phyloP scores from a whole-genome alignment of 2,113 vertebrate genomes.

The Upupa epops region DNA sequence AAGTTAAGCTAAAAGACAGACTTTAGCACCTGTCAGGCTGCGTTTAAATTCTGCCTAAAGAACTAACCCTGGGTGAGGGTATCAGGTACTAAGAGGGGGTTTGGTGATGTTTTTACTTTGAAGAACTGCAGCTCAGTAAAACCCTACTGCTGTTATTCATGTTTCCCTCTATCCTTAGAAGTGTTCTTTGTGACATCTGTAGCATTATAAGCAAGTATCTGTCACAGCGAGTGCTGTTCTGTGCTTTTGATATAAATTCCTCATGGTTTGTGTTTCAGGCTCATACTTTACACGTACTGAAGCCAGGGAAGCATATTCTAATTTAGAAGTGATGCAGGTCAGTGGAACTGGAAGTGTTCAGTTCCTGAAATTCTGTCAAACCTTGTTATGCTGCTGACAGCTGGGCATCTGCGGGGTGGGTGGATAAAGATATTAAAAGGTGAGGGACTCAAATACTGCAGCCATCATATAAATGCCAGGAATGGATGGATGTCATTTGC shows the following conservation, averaged over 20 bases:
- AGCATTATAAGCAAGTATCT: not conserved
- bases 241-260: not conserved
- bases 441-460: not conserved
- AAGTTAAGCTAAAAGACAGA: not conserved
- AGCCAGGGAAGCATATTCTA: not conserved
- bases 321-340: not conserved
- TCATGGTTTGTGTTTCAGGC: not conserved
- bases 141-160: not conserved
- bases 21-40: not conserved
- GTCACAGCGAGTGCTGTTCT: not conserved
- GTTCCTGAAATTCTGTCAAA: not conserved
- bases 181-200: not conserved
- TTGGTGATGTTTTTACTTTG: not conserved
- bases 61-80: not conserved
- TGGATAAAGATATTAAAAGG: not conserved
- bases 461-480: not conserved
- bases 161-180: not conserved
- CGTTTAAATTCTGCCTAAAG: not conserved
- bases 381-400: not conserved
- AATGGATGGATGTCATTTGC: not conserved
- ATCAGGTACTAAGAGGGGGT: not conserved
- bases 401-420: not conserved
- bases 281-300: not conserved
- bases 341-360: not conserved
- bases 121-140: not conserved